Percentiles rank a stretch among this genome's conserved stretches.
Conservation (phyloP, 2,888 invertebrate genomes). For the Lepeophtheirus nordmannii region DNA sequence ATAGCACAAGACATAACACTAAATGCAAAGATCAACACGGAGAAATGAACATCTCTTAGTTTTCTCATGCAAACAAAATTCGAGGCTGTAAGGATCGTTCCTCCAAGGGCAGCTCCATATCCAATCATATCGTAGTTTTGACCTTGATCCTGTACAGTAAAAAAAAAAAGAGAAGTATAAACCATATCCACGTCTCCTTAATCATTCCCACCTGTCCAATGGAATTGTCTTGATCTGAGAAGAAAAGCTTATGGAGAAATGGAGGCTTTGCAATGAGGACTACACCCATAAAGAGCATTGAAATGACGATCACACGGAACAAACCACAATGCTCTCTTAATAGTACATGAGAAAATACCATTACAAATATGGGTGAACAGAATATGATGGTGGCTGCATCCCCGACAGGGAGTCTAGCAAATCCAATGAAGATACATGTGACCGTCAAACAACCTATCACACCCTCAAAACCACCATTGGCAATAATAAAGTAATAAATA, state of each 20-base stretch:
- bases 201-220: neutral
- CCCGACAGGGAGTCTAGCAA: slow-evolving; percentile 38
- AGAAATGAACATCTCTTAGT: slow-evolving; percentile 38
- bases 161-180: no score
- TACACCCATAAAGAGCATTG: slow-evolving; percentile 36
- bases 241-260: slow-evolving; percentile 31
- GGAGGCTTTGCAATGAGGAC: slow-evolving; percentile 38
- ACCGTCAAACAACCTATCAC: slow-evolving; percentile 38
- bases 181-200: no score
- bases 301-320: slow-evolving; percentile 36
- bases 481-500: slow-evolving; percentile 2
- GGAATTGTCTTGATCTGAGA: slow-evolving; percentile 5
- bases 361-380: slow-evolving; percentile 39
- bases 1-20: slow-evolving; percentile 29
- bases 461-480: slow-evolving; percentile 32
- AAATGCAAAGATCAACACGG: slow-evolving; percentile 36
- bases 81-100: slow-evolving; percentile 37
- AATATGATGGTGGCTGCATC: slow-evolving; percentile 41
- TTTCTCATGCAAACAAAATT: slow-evolving; percentile 40
- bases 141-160: slow-evolving; percentile 29
- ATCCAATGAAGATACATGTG: slow-evolving; percentile 37
- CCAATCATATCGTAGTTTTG: slow-evolving; percentile 36
- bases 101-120: slow-evolving; percentile 36
- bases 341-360: slow-evolving; percentile 37
- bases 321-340: slow-evolving; percentile 39